Evolutionary conservation across 1,140 invertebrate genomes (phyloP).

Genomic region (Mya arenaria): DNA sequence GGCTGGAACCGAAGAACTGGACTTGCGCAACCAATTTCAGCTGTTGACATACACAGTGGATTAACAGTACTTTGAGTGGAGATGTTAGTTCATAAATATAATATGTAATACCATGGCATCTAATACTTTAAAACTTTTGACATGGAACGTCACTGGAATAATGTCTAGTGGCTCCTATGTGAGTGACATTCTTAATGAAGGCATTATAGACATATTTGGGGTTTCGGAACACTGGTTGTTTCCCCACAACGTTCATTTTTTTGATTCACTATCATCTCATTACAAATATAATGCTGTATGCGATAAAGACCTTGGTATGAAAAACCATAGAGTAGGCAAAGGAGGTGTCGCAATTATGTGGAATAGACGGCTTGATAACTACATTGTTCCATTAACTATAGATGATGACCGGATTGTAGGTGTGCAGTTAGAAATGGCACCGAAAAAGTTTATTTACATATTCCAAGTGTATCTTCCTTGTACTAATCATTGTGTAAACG

Average conservation of each 20-base stretch:
- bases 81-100: too few relatives aligned
- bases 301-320: background rate
- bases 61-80: too few relatives aligned
- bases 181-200: too few relatives aligned
- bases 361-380: conserved; percentile 18
- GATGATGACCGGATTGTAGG: conserved; percentile 26
- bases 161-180: too few relatives aligned
- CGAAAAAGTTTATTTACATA: conserved; percentile 5
- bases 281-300: conserved; percentile 18
- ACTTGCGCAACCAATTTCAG: too few relatives aligned
- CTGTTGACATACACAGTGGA: too few relatives aligned
- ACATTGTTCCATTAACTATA: conserved; percentile 1
- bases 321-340: background rate
- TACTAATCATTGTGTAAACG: background rate
- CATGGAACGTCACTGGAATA: too few relatives aligned
- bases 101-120: too few relatives aligned
- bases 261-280: background rate
- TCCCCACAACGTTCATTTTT: conserved; percentile 27
- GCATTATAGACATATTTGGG: too few relatives aligned
- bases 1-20: too few relatives aligned
- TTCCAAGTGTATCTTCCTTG: conserved; percentile 29
- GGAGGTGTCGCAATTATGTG: conserved; percentile 33
- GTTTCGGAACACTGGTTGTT: conserved; percentile 24
- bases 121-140: too few relatives aligned
- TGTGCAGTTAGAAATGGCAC: conserved; percentile 17